Evolutionary conservation across 2,797 vertebrate species (phyloP), one percentile per base, ranked within the genome.

Genomic region (Fundulus diaphanus): DNA sequence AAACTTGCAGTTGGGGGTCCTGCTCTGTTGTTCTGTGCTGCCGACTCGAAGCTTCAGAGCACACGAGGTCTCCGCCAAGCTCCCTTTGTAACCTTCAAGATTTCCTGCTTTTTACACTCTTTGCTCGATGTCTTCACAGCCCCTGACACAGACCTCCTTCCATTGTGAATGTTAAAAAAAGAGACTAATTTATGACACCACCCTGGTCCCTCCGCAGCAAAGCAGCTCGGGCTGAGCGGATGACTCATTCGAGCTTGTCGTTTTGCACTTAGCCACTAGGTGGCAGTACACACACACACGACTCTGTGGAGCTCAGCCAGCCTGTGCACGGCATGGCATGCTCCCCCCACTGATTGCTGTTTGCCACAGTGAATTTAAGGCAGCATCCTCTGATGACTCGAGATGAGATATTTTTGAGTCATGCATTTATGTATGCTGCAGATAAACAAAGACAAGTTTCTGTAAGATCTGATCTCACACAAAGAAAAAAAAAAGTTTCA

Each of bases 101-200:
- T 29, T 59, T 57, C 63, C 57, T 68, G 22, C 27, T 73, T 68
- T 82, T 69, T 46, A 48, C 72, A 31, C 82, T 73, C 84, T 54
- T 24, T 29, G 72, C 82, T 65, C 76, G 77, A 65, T 22, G 29
- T 84, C 82, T 88, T 90, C 88, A 84, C 82, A 89, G 82, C 88
- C 86, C 89, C 84, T 78, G 76, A 87, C 84, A 82, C 81, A 77
- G 74, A 82, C 84, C 85, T 87, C 82, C 85, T 73, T 91, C 79
- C 85, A 81, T 77, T 85, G 82, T 83, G 85, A 90, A 89, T 88
- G 86, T 92, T 92, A 89, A 92, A n/a, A 92, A n/a, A 93, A 92
- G 86, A 89, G 89, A 91, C 85, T 90, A 86, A 93, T 93, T 90
- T 90, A 92, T 91, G 76, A 92, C 76, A 82, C 82, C 85, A 57